Evolutionary conservation across 2,113 vertebrate genomes (phyloP), one percentile per base, ranked within the genome.

Genomic region (Tachycineta bicolor): DNA sequence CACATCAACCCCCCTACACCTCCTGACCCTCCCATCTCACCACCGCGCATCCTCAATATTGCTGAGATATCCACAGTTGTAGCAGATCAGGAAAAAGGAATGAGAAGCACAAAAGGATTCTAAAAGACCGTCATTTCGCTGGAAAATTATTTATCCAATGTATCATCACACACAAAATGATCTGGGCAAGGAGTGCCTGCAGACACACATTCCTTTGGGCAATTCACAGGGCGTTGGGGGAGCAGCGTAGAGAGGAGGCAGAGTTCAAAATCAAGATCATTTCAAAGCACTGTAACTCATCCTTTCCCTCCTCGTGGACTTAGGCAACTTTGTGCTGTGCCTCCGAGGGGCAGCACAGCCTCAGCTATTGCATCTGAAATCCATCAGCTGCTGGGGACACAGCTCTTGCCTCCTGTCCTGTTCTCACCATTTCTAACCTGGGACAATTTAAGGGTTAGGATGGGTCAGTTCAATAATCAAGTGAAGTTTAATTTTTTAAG

Each of bases 261-360:
- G 26, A 67, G 23, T 11, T 39, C 14, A 11, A 24, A 73, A 89
- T 6, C 14, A 23, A 47, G 16, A 23, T 24, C 1, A n/a, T 49
- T 82, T 73, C 13, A 83, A 91, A 85, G 31, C 14, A 53, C 22
- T 43, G 1, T 18, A 62, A 23, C 28, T 7, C 53, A 78, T 58
- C 43, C 20, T 83, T 73, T 85, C n/a, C 37, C 17, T 81, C 21
- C 31, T 31, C 28, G 3, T 29, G 44, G 15, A 4, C 6, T 83
- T 50, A 24, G 92, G 95, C 91, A 95, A 47, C 46, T 63, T 74
- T 18, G 50, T 55, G 81, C 53, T 31, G 41, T 63, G 84, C 87
- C 95, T 95, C 78, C 4, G 1, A 83, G 94, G 59, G 93, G 92
- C 94, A 96, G 92, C 93, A 92, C 88, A 78, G 58, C 46, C 90